These are phyloP conservation scores for Embidobia sp. DNA, from an alignment of 2,888 invertebrate genomes.

Conservation along the genomic window DNA sequence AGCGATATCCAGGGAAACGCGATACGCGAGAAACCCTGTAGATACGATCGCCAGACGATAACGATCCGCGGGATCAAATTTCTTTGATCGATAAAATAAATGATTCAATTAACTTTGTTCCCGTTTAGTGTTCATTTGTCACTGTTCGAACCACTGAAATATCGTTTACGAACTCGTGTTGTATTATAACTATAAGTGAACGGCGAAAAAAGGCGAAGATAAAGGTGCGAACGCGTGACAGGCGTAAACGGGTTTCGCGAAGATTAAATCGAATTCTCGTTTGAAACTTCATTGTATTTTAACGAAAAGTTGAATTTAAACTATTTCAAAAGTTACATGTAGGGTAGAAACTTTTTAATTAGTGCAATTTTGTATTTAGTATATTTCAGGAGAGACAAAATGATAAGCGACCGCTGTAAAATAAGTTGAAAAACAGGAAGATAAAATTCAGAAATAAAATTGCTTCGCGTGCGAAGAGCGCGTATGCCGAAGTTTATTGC, in stretches of 20 bases:
- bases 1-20: slow-evolving; percentile 13
- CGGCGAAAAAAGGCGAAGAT: slow-evolving; percentile 3
- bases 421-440: background rate
- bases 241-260: too few species aligned
- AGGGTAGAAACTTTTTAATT: too few species aligned
- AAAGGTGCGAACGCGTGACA: background rate
- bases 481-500: slow-evolving; percentile 16
- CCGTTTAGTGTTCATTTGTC: slow-evolving; percentile 24
- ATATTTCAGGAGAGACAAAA: background rate
- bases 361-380: too few species aligned
- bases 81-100: slow-evolving; percentile 45
- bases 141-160: slow-evolving; percentile 1
- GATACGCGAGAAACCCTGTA: slow-evolving; percentile 16
- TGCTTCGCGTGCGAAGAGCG: slow-evolving; percentile 21
- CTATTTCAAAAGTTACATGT: too few species aligned
- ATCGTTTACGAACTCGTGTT: background rate
- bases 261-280: too few species aligned
- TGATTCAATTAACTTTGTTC: slow-evolving; percentile 51
- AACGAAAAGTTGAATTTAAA: too few species aligned
- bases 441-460: slow-evolving; percentile 15
- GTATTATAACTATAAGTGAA: too few species aligned
- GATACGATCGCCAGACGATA: slow-evolving; percentile 16
- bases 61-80: slow-evolving; percentile 34
- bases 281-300: too few species aligned
- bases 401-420: too few species aligned